Base-by-base conservation (phyloP, 2,888 invertebrate species). In the Clunio marinus region DNA sequence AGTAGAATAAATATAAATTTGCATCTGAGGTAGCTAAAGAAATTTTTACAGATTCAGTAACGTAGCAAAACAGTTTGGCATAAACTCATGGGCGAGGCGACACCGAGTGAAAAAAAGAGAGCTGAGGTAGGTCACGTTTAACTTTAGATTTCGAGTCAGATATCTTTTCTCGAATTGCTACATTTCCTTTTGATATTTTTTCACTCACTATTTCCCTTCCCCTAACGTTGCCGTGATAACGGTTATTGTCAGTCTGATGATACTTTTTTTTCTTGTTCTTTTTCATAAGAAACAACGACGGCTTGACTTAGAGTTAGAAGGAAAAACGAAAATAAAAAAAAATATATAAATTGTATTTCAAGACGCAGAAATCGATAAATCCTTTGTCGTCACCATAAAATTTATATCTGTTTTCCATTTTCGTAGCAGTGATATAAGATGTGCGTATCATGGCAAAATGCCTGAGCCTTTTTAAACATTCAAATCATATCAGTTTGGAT, bases 291-390 rank as follows among this genome's bases (percentile, higher is more conserved):
- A n/a, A n/a, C n/a, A n/a, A n/a, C n/a, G n/a, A n/a, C n/a, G n/a
- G n/a, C n/a, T n/a, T n/a, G n/a, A n/a, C n/a, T n/a, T n/a, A n/a
- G n/a, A n/a, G n/a, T n/a, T n/a, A n/a, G n/a, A n/a, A n/a, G n/a
- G n/a, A n/a, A n/a, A n/a, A n/a, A n/a, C n/a, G n/a, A n/a, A n/a
- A n/a, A n/a, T n/a, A n/a, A n/a, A n/a, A n/a, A n/a, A n/a, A n/a
- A n/a, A n/a, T n/a, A n/a, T n/a, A n/a, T n/a, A n/a, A n/a, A n/a
- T n/a, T n/a, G n/a, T n/a, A n/a, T n/a, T n/a, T n/a, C n/a, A n/a
- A n/a, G n/a, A n/a, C n/a, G n/a, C n/a, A n/a, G n/a, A n/a, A 51
- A 51, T 51, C 51, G 51, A 51, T 51, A 51, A 51, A 51, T 51
- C 51, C 51, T 51, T 51, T 51, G 51, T 51, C 51, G 51, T 51